phyloP scores from a whole-genome alignment of 2,888 invertebrate genomes.

The Pollenia amentaria region DNA sequence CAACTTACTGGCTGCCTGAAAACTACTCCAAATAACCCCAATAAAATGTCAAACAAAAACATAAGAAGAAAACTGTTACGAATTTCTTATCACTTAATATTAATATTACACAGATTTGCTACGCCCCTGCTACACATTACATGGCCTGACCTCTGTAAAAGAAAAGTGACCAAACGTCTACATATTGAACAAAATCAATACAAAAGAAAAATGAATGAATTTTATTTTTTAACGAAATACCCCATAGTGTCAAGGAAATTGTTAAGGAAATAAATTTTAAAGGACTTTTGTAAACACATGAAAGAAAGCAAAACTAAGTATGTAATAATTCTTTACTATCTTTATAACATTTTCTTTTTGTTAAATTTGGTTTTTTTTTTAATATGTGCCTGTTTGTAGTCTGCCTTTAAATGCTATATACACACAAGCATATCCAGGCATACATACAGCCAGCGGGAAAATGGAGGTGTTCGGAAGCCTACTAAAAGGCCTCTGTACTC shows the following conservation, averaged over 20 bases:
- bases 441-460: too few species aligned
- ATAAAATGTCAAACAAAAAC: conserved; percentile 43
- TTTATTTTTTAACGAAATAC: conserved; percentile 11
- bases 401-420: neutral
- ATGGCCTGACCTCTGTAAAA: conserved; percentile 54
- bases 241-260: conserved; percentile 54
- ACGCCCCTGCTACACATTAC: conserved; percentile 46
- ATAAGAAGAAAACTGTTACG: conserved; percentile 30
- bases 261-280: conserved; percentile 61
- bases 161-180: conserved; percentile 48
- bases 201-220: conserved; percentile 38
- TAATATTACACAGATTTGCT: conserved; percentile 40
- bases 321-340: conserved; percentile 65
- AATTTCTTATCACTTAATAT: conserved; percentile 41
- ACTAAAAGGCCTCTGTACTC: too few species aligned
- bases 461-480: too few species aligned
- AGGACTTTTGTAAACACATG: conserved; percentile 46
- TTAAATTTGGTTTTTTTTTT: conserved; percentile 22
- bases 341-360: conserved; percentile 33
- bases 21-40: conserved; percentile 45
- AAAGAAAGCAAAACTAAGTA: conserved; percentile 48
- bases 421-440: neutral
- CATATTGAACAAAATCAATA: conserved; percentile 52
- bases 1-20: neutral
- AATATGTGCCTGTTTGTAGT: neutral